phyloP scores from a whole-genome alignment of 2,113 vertebrate species.

The Naja naja region DNA sequence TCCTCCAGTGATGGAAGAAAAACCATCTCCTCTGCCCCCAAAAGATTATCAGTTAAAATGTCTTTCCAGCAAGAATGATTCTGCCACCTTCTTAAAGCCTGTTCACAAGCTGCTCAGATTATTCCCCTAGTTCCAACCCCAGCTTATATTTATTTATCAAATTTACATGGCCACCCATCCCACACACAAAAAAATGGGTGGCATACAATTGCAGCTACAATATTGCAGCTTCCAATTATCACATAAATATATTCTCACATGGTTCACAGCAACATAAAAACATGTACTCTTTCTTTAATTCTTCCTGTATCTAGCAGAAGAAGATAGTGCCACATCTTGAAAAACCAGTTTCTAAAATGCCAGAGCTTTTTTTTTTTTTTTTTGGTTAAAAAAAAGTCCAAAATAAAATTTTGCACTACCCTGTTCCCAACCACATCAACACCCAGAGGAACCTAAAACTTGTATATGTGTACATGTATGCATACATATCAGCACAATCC shows the following conservation, averaged over 20 bases:
- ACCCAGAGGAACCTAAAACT: constrained; percentile 64
- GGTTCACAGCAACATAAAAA: constrained; percentile 27
- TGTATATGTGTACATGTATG: constrained; percentile 51
- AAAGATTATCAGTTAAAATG: constrained; percentile 10
- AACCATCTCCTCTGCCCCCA: not conserved
- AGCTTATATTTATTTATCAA: not conserved
- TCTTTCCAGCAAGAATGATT: not conserved
- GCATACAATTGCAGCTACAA: not conserved
- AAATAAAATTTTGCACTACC: constrained; percentile 58
- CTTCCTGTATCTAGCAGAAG: constrained; percentile 61
- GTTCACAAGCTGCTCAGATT: not conserved
- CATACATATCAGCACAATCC: not conserved
- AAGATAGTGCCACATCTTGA: constrained; percentile 65
- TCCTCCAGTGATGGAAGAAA: not conserved
- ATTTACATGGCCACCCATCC: not conserved
- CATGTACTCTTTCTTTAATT: constrained; percentile 29
- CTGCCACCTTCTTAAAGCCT: not conserved
- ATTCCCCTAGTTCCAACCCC: constrained; percentile 20
- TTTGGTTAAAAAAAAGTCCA: not conserved
- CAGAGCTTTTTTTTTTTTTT: constrained; percentile 11
- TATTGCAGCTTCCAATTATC: constrained; percentile 31
- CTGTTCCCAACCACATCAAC: constrained; percentile 72
- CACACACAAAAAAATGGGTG: not conserved
- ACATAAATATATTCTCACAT: not conserved
- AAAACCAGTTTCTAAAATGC: constrained; percentile 52